phyloP scores from a whole-genome alignment of 2,888 invertebrate species.

The Ochlodes sylvanus region DNA sequence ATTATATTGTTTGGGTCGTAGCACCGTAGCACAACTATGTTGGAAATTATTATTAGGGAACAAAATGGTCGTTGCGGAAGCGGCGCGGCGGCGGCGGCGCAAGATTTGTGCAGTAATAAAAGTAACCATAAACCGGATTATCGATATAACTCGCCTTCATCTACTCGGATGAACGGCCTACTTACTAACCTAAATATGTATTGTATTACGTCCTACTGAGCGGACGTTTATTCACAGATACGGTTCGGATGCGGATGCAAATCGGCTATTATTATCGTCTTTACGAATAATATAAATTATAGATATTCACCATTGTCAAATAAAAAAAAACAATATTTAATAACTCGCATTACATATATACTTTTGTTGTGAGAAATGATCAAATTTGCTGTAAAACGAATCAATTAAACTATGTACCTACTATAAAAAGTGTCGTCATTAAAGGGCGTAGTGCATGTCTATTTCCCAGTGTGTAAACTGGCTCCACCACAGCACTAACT shows the following conservation, averaged over 20 bases:
- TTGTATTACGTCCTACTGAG: not conserved
- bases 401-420: not conserved
- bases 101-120: conserved; percentile 11
- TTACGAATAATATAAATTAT: not conserved
- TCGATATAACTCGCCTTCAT: conserved; percentile 1
- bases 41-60: not conserved
- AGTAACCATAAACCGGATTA: conserved; percentile 9
- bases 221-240: not conserved
- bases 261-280: not conserved
- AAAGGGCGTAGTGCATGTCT: not conserved
- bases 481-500: conserved; percentile 23
- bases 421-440: not conserved
- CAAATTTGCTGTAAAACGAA: too few species aligned
- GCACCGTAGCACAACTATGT: too few species aligned
- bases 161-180: not conserved
- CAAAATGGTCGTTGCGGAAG: not conserved
- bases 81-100: not conserved
- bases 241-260: not conserved
- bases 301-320: too few species aligned
- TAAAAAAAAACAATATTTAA: too few species aligned
- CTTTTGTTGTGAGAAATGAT: too few species aligned
- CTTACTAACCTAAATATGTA: not conserved
- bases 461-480: conserved; percentile 7
- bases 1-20: not conserved
- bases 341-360: too few species aligned